phyloP scores from a whole-genome alignment of 2,797 vertebrate genomes.

The Coccyzus lansbergi region DNA sequence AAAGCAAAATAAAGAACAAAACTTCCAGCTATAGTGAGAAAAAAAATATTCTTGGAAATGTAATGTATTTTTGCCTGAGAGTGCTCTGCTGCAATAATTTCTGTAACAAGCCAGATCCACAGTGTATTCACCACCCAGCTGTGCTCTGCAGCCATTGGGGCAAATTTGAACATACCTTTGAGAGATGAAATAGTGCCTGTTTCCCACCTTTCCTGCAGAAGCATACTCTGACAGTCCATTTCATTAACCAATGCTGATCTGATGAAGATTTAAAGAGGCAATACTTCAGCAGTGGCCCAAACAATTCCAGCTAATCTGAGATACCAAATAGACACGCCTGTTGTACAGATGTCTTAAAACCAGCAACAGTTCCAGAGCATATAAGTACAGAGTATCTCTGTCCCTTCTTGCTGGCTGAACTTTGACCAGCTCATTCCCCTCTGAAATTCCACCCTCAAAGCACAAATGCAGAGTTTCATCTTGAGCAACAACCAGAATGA shows the following conservation, averaged over 20 bases:
- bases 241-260: background rate
- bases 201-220: background rate
- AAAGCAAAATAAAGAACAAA: background rate
- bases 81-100: background rate
- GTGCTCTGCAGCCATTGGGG: background rate
- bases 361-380: background rate
- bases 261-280: background rate
- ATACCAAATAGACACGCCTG: background rate
- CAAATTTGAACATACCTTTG: background rate
- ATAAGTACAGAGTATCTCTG: background rate
- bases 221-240: background rate
- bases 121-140: conserved; percentile 11
- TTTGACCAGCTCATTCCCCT: background rate
- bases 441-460: background rate
- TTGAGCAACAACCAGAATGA: background rate
- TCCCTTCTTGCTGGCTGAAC: background rate
- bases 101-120: background rate
- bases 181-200: background rate
- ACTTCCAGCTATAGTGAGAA: background rate
- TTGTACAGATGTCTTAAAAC: background rate
- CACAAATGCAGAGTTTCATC: background rate
- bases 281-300: background rate
- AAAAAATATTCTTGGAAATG: conserved; percentile 7
- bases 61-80: background rate
- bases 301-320: background rate